Base-by-base conservation (phyloP, 2,888 invertebrate genomes). In the Pseudococcus longispinus region DNA sequence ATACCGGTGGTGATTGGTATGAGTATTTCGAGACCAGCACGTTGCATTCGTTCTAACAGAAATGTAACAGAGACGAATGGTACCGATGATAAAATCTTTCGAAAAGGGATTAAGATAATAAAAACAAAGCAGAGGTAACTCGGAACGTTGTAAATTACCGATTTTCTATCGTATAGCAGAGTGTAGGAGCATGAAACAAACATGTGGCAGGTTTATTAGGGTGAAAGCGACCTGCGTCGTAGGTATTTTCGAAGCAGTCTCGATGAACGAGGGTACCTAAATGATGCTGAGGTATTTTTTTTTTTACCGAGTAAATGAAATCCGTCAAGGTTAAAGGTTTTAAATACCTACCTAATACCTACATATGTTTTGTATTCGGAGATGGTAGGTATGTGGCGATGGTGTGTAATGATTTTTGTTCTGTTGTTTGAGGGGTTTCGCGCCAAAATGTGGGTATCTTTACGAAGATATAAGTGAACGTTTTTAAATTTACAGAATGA, bases 41-140 rank as follows among this genome's bases (percentile, higher is more conserved):
- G 23, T 60, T 60, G 20, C 2, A 5, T 3, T 20, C 4, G 29
- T 29, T 37, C 9, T 2, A 37, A 42, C 42, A 20, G 37, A 80
- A 37, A 70, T 18, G 3, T 42, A 80, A 80, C 77, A 80, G 42
- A 80, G 77, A 80, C 29, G 26, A 42, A 80, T 80, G 77, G 77
- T 80, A 42, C 42, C 29, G 77, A 42, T 80, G 77, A 80, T 80
- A 15, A 11, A 42, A 80, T 80, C 9, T 29, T 70, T 29, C 29
- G 18, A 18, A 70, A 42, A 80, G 42, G 42, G 42, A 80, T 80
- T 42, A 42, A 80, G 77, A 37, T 42, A 80, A 80, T 42, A 37
- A 80, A 80, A 80, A 80, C 77, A 80, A 80, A 80, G 42, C 77
- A 20, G 77, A 80, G 77, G 77, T 70, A 70, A 55, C 55, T 55